Evolutionary conservation across 2,797 vertebrate genomes (phyloP), one percentile per base, ranked within the genome.

Genomic region (Choloepus didactylus): DNA sequence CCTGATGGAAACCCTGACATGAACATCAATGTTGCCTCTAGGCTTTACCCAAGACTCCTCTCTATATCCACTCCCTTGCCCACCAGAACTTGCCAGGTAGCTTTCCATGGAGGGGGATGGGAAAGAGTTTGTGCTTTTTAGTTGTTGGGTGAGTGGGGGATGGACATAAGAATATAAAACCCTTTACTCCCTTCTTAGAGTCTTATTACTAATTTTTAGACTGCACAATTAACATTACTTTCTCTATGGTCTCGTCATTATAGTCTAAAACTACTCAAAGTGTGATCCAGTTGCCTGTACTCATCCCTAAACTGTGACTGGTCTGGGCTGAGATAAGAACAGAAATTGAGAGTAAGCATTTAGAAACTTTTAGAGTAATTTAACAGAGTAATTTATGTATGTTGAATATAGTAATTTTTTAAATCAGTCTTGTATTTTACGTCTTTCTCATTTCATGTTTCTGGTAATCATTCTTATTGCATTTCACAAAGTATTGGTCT

Each of bases 401-500:
- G 27, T 49, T 92, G 18, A 89, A 44, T 89, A 84, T 73, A 89
- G 83, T 54, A 83, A 92, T 60, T 49, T 49, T 49, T 49, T 7
- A 69, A 44, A 77, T 84, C 64, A 67, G n/a, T n/a, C 18, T 70
- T 92, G 31, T 66, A 79, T 69, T 91, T 75, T 87, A 51, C 29
- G n/a, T 31, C 75, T 80, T 75, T 89, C 76, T 27, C 23, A 15
- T 46, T 76, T 95, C 25, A 27, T 56, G 92, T 88, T 72, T 41
- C 56, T 70, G 29, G 21, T 56, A 72, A 41, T 84, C 14, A 19
- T 19, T 89, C 27, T 85, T 64, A 69, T 49, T 73, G 21, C 44
- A 69, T 90, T 95, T 86, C 76, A 82, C 35, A 90, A 95, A 60
- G 6, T 67, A 66, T 85, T 49, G 79, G 31, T 79, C 79, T 92